Base-by-base conservation (phyloP, 2,888 invertebrate genomes). In the Ganaspis brasiliensis region DNA sequence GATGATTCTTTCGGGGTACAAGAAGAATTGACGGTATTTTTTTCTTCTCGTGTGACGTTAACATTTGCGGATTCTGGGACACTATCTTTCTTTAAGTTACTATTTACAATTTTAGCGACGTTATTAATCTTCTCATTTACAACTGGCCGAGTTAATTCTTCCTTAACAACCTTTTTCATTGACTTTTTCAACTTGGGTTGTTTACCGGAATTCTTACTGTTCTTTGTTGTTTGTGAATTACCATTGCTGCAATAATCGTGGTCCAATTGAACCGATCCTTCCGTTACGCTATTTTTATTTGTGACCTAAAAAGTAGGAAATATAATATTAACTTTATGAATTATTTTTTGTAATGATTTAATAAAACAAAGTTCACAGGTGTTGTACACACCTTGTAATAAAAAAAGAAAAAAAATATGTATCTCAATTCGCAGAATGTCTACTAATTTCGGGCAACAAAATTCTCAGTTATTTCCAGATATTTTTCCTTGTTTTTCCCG, bases 201-300 rank as follows among this genome's bases (percentile, higher is more conserved):
- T 76, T 74, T 61, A 12, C 0, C 16, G 40, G 40, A 67, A 21
- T 56, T 63, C 45, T 82, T 77, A 45, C 76, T 85, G 35, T 83
- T 78, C 5, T 71, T 72, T 19, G 84, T 84, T 72, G 81, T 78
- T 16, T 77, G 57, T 45, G 85, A 84, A 61, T 78, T 83, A n/a
- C 81, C 74, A 73, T 84, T 87, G 73, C 87, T 89, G 83, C 94
- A 94, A 84, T 95, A 95, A 88, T 94, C 93, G 85, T 94, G 94
- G 87, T 94, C 94, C 78, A 93, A 86, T 52, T 92, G 92, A 9
- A 93, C 88, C 12, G 88, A 90, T 84, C 85, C 87, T 67, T 92
- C 86, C 55, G 83, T 77, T 14, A 82, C 73, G 8, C 77, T 80
- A 37, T 72, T 84, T 24, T 49, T 16, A 35, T 73, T 59, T 26